Evolutionary conservation across 1,140 invertebrate species (phyloP), one percentile per base, ranked within the genome.

Genomic region (Atta texana): DNA sequence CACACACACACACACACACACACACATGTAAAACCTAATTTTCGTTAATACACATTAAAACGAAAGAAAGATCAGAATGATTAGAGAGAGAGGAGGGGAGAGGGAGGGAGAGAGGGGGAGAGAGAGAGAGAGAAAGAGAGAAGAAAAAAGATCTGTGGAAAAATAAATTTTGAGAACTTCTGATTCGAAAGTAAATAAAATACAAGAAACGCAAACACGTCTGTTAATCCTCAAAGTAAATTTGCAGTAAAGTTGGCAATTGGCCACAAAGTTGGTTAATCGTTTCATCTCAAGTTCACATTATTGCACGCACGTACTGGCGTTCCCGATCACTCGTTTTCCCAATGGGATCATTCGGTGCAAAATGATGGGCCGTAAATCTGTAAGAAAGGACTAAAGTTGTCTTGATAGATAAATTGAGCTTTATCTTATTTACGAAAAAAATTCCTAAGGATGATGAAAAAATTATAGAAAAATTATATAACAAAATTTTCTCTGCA

Each of bases 231-330:
- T 53, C 55, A 12, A 59, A 75, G 39, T 61, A 72, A 74, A 84
- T 82, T 82, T 82, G 69, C 34, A 55, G 53, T 59, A 59, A 82
- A 34, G 34, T 28, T 18, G 18, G 69, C 69, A 24, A 61, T 28
- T n/a, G 39, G 39, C 39, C 55, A n/a, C 55, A 84, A 84, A 75
- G 53, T 82, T 82, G 69, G 68, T 82, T 84, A 84, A 72, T 61
- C n/a, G 68, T n/a, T 72, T 12, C 51, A 51, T 14, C 68, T 55
- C 10, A 57, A 44, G 55, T 39, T 59, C 8, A 51, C 55, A 34
- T 44, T 84, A 39, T 75, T 61, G 44, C 55, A 51, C 69, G 80
- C 80, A 75, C 39, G 80, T 63, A 61, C 18, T 12, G 10, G n/a
- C 39, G 39, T 16, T 61, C 74, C 55, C 53, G 68, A 74, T 82